Evolutionary conservation across 92 coral and sea anemone species (phyloP), one percentile per base, ranked within the genome.

Genomic region (Nematostella vectensis): DNA sequence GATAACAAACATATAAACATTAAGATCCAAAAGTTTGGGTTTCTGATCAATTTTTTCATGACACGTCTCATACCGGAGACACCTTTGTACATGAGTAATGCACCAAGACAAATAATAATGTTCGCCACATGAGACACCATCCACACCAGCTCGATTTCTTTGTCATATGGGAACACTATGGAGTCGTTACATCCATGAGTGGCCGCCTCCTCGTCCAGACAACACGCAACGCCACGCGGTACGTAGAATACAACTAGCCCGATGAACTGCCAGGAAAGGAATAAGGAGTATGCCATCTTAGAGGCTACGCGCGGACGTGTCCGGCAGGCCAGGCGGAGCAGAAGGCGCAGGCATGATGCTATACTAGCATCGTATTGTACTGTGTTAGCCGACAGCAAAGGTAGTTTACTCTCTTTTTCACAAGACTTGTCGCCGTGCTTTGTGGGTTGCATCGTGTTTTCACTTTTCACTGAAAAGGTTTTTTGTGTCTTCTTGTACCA

Each of bases 21-120:
- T 2, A 58, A 24, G 8, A 27, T 12, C 63, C 63, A 58, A 21
- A 58, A 58, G 36, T 40, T 26, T 27, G 63, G 63, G 24, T 36
- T 29, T 13, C 19, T 19, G 11, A 39, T 1, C 17, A 58, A 44
- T 18, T 58, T 58, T 15, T 12, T 36, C 4, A 19, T 25, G 9
- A 58, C 11, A 3, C 2, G 4, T 39, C 40, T 58, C 63, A 58
- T 21, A 11, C 63, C 50, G 2, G 51, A 11, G 12, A 19, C 15
- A 10, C 24, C 24, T 20, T 58, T 29, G 49, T 50, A 58, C n/a
- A 6, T 33, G 33, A 58, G 13, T 21, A 58, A 12, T 1, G 40
- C 24, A 3, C 16, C 9, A 2, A 58, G 27, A 28, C 63, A 4
- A 1, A 28, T 38, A 21, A 27, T 26, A 10, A 58, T 33, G 63